These are phyloP conservation scores for Plebejus argus DNA, from an alignment of 2,888 invertebrate genomes.

Conservation along the genomic window DNA sequence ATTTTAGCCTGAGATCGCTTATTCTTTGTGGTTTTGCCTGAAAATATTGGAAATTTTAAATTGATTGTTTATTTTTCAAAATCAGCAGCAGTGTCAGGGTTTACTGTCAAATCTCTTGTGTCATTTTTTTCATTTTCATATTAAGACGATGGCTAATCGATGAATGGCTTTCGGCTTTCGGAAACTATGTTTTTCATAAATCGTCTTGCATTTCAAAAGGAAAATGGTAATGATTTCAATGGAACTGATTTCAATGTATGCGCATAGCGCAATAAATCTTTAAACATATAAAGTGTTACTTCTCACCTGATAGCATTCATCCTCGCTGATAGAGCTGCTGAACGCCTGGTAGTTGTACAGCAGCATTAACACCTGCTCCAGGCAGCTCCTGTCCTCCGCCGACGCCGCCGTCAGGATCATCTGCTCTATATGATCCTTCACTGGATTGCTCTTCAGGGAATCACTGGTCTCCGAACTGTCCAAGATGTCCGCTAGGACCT, in stretches of 20 bases:
- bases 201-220: too few species aligned
- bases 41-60: slow-evolving; percentile 37
- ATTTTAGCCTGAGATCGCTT: slow-evolving; percentile 68
- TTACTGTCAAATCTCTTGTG: background rate
- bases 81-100: background rate
- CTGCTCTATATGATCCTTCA: slow-evolving; percentile 75
- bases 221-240: too few species aligned
- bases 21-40: slow-evolving; percentile 72
- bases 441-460: slow-evolving; percentile 71
- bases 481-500: slow-evolving; percentile 69
- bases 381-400: slow-evolving; percentile 81
- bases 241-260: too few species aligned
- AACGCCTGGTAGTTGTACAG: slow-evolving; percentile 82
- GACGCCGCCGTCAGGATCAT: slow-evolving; percentile 76
- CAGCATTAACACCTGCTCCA: slow-evolving; percentile 83
- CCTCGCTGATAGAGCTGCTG: slow-evolving; percentile 78
- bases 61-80: background rate
- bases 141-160: too few species aligned
- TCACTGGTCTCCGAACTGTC: slow-evolving; percentile 73
- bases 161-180: too few species aligned
- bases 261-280: too few species aligned
- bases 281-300: too few species aligned
- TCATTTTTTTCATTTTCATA: slow-evolving; percentile 18
- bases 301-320: slow-evolving; percentile 76
- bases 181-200: too few species aligned